Conservation (phyloP, 1,140 invertebrate species). For the Trinorchestia longiramus region DNA sequence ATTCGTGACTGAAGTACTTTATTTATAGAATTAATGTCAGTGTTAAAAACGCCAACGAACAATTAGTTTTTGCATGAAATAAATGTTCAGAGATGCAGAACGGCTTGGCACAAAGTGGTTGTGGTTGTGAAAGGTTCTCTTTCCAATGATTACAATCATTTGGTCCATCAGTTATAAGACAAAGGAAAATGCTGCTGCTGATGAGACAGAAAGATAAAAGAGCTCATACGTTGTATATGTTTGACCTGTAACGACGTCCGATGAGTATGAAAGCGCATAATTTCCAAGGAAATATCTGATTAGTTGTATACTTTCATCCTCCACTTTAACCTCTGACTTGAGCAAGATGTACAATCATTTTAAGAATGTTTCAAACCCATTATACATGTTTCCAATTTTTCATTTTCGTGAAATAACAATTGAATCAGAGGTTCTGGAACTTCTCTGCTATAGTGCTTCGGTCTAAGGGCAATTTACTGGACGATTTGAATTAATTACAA, state of each 20-base stretch:
- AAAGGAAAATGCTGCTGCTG: not conserved
- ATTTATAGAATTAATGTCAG: not conserved
- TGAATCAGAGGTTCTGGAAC: not conserved
- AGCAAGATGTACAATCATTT: not conserved
- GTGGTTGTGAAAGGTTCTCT: not conserved
- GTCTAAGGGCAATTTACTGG: not conserved
- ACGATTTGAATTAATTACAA: not conserved
- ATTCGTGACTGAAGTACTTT: not conserved
- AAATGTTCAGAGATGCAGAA: not conserved
- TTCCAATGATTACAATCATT: not conserved
- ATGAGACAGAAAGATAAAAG: not conserved
- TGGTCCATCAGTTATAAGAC: not conserved
- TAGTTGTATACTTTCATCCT: not conserved
- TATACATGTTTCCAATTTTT: not conserved
- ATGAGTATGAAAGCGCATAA: not conserved
- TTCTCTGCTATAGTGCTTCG: not conserved
- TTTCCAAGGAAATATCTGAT: not conserved
- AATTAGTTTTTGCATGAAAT: not conserved
- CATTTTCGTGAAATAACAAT: not conserved
- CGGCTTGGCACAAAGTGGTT: not conserved
- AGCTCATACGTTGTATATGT: too few species aligned
- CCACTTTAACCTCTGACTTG: not conserved
- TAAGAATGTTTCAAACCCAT: not conserved
- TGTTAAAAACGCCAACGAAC: not conserved
- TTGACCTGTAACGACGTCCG: too few species aligned